Conservation (phyloP, 37 sponge, comb jelly and placozoan species). For the Eunapius fragilis region DNA sequence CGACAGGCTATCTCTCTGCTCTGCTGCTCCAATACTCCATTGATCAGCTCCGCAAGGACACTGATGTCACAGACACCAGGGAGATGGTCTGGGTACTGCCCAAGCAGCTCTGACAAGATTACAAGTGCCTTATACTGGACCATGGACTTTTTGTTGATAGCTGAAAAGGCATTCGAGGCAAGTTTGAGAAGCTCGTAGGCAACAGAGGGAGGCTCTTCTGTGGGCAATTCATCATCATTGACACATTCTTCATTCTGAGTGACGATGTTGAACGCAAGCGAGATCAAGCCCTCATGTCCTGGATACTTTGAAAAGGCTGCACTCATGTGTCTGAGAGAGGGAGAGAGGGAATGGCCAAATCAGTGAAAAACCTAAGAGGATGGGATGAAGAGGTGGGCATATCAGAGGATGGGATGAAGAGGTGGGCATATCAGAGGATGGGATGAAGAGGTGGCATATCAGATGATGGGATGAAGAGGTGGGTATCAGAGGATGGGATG, state of each 20-base stretch:
- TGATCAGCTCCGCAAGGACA: slow-evolving; percentile 22
- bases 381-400: no score
- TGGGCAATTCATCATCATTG: no score
- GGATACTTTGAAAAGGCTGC: not conserved
- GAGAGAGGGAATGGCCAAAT: no score
- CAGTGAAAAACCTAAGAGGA: no score
- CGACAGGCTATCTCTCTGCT: not conserved
- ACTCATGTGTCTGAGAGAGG: not conserved
- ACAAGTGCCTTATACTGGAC: slow-evolving; percentile 1
- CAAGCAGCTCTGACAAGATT: slow-evolving; percentile 22
- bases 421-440: no score
- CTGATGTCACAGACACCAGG: slow-evolving; percentile 19
- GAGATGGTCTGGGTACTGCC: slow-evolving; percentile 21
- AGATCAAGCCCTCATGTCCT: slow-evolving; percentile 10
- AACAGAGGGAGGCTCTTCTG: not conserved
- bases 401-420: no score
- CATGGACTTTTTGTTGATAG: not conserved
- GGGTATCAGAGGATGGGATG: no score
- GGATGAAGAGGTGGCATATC: no score
- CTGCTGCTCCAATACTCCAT: slow-evolving; percentile 1
- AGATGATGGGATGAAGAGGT: no score
- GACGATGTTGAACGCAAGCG: not conserved
- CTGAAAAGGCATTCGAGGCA: slow-evolving; percentile 25
- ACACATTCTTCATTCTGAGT: not conserved
- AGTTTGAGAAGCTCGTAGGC: slow-evolving; percentile 12